phyloP scores from a whole-genome alignment of 2,888 invertebrate genomes.

The Netelia virgata region DNA sequence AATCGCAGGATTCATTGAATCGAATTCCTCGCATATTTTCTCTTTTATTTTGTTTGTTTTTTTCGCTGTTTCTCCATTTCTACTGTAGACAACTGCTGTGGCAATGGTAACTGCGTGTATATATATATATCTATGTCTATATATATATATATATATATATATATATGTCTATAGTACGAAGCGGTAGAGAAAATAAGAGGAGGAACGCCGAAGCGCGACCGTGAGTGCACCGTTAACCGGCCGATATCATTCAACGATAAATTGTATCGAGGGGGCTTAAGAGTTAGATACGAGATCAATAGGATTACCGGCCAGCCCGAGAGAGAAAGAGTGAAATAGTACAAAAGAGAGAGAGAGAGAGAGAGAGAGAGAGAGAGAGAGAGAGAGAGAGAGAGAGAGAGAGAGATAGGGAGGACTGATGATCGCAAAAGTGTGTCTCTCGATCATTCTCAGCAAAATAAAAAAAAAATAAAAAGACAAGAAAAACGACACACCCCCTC shows the following conservation, averaged over 20 bases:
- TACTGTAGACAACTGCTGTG: neutral
- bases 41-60: slow-evolving; percentile 18
- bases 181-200: slow-evolving; percentile 28
- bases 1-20: slow-evolving; percentile 56
- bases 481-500: neutral
- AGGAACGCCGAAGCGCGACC: slow-evolving; percentile 47
- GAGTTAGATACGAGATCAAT: slow-evolving; percentile 67
- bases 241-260: slow-evolving; percentile 69
- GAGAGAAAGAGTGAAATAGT: slow-evolving; percentile 28
- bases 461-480: slow-evolving; percentile 2
- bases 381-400: slow-evolving; percentile 3
- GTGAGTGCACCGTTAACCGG: slow-evolving; percentile 69
- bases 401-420: slow-evolving; percentile 8
- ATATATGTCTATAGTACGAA: neutral
- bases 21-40: slow-evolving; percentile 44
- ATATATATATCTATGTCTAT: neutral
- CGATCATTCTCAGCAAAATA: neutral
- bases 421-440: slow-evolving; percentile 33
- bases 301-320: slow-evolving; percentile 59
- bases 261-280: slow-evolving; percentile 65
- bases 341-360: neutral
- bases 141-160: neutral
- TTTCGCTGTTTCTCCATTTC: slow-evolving; percentile 37
- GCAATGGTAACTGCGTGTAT: neutral
- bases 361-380: slow-evolving; percentile 29